phyloP scores from a whole-genome alignment of 2,797 vertebrate species.

The Vultur gryphus region DNA sequence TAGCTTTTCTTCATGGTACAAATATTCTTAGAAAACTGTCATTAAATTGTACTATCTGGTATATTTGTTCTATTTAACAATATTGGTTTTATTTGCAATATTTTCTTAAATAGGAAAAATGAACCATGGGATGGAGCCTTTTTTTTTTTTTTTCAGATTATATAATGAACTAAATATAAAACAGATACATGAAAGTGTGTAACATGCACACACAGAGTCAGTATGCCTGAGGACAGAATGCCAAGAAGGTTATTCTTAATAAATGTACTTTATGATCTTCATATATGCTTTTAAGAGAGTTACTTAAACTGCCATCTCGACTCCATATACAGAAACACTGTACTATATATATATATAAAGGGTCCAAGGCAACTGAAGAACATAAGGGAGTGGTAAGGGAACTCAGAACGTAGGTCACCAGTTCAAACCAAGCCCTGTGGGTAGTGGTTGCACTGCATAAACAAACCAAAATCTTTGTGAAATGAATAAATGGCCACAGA shows the following conservation, averaged over 20 bases:
- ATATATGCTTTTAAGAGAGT: neutral
- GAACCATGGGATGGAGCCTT: fast-evolving
- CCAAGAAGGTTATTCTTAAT: neutral
- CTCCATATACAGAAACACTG: neutral
- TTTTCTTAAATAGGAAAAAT: neutral
- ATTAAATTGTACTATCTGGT: neutral
- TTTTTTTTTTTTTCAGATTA: neutral
- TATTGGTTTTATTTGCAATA: neutral
- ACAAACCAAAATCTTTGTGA: neutral
- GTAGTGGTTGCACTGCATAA: neutral
- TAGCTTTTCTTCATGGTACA: neutral
- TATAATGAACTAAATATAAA: neutral
- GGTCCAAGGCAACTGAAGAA: neutral
- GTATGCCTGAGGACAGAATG: neutral
- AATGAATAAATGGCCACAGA: neutral
- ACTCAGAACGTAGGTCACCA: neutral
- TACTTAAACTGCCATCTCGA: neutral
- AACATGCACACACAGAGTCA: neutral
- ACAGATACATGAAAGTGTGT: neutral
- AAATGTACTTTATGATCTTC: neutral
- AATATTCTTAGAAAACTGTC: neutral
- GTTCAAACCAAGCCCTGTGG: neutral
- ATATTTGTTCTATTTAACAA: neutral
- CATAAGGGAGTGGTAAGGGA: neutral
- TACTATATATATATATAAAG: neutral